Conservation (phyloP, 2,797 vertebrate genomes). For the Bryconaethiops microstoma region DNA sequence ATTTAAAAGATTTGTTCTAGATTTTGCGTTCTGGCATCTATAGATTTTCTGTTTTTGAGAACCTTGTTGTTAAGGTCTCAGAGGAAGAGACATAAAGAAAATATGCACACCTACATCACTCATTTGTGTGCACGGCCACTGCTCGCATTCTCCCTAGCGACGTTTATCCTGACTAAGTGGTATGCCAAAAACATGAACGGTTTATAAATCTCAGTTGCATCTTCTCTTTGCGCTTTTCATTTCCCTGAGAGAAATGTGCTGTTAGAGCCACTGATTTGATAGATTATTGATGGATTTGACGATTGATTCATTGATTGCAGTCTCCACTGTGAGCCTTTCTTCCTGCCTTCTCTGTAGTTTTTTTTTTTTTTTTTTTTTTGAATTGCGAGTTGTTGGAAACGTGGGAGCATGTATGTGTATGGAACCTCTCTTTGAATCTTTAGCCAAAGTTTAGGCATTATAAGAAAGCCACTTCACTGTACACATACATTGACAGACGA, state of each 20-base stretch:
- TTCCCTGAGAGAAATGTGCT: constrained; percentile 64
- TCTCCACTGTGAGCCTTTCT: constrained; percentile 73
- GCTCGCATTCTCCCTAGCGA: constrained; percentile 21
- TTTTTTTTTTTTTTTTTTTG: constrained; percentile 69
- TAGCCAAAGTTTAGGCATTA: constrained; percentile 74
- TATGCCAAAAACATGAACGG: constrained; percentile 24
- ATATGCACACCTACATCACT: constrained; percentile 27
- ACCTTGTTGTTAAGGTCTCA: constrained; percentile 6
- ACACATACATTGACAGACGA: constrained; percentile 28
- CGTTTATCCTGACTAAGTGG: constrained; percentile 23
- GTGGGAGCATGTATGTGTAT: constrained; percentile 52
- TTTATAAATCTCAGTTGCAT: background rate
- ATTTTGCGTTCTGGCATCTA: constrained; percentile 55
- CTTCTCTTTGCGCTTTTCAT: constrained; percentile 18
- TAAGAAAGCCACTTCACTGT: constrained; percentile 56
- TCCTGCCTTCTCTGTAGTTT: constrained; percentile 70
- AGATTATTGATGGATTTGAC: constrained; percentile 40
- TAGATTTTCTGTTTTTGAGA: constrained; percentile 30
- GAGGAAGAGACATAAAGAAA: constrained; percentile 7
- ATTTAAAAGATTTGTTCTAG: constrained; percentile 56
- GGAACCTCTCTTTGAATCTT: constrained; percentile 63
- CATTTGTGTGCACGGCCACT: background rate
- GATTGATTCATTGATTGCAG: constrained; percentile 65
- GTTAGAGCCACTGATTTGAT: constrained; percentile 68
- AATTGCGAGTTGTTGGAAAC: constrained; percentile 61